phyloP scores from a whole-genome alignment of 2,113 vertebrate species.

The Blennius ocellaris region DNA sequence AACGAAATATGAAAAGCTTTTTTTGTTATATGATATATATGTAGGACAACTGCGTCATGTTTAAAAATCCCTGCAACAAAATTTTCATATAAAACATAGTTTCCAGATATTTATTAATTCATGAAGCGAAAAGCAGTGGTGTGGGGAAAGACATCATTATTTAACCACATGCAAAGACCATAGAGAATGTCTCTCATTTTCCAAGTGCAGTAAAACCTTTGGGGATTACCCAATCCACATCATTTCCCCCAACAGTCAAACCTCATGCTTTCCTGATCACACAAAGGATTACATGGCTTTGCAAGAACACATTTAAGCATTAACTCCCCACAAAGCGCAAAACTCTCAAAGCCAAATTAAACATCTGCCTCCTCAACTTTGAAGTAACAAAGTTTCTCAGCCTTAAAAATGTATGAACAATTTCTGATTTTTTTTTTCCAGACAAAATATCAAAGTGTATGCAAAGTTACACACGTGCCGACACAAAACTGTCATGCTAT shows the following conservation, averaged over 20 bases:
- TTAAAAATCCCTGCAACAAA: constrained; percentile 20
- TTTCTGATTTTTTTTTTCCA: no score
- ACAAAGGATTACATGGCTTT: constrained; percentile 76
- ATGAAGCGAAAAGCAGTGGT: constrained; percentile 25
- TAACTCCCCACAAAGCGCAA: constrained; percentile 57
- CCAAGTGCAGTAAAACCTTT: constrained; percentile 71
- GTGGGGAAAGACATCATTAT: constrained; percentile 60
- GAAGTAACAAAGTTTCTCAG: constrained; percentile 12
- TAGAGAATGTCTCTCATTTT: constrained; percentile 55
- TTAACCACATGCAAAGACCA: constrained; percentile 64
- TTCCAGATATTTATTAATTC: constrained; percentile 56
- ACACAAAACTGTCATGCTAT: no score
- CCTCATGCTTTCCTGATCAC: constrained; percentile 74
- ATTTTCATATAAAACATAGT: constrained; percentile 33
- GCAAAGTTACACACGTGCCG: no score
- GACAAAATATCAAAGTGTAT: no score
- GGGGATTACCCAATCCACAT: constrained; percentile 80
- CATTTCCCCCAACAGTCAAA: constrained; percentile 69
- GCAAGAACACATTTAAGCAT: constrained; percentile 68
- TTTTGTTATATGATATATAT: constrained; percentile 17
- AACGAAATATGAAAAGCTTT: constrained; percentile 23
- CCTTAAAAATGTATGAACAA: no score
- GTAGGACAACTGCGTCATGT: not conserved
- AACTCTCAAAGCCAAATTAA: constrained; percentile 65
- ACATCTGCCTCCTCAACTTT: constrained; percentile 51